Evolutionary conservation across 2,797 vertebrate genomes (phyloP), one percentile per base, ranked within the genome.

Genomic region (Kryptolebias ocellatus): DNA sequence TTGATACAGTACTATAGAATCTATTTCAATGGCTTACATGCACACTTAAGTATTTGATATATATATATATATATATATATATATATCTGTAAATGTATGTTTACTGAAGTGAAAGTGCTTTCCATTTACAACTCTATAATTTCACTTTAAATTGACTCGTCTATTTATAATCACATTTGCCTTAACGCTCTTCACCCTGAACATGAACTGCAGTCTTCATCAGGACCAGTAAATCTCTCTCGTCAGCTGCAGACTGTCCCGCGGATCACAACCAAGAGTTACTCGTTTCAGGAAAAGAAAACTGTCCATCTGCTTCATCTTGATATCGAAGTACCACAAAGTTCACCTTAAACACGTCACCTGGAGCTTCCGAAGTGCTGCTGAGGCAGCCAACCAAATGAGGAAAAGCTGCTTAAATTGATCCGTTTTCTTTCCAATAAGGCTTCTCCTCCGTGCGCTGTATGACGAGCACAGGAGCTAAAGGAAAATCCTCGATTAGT

Each of bases 21-120:
- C 76, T 67, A 71, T 65, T 76, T 84, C 53, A 81, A 81, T 79
- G 79, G 72, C 78, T 79, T 66, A 81, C 82, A 85, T 88, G 84
- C 84, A 89, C 83, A 82, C 20, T 73, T 59, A 81, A 73, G 59
- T 78, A 69, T 79, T 47, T 68, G 76, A 31, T 70, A 1, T 4
- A 77, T 62, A 78, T 81, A 77, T 78, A 76, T 71, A 46, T 29
- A 1, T 42, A 18, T 42, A 24, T 46, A 16, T 45, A 18, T 50
- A 16, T 37, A 8, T 20, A 51, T 51, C 62, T 72, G 34, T 80
- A 75, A 80, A 85, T 82, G 63, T 74, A 60, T 64, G 60, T 72
- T 79, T 64, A 71, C 44, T 62, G 24, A 83, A 65, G 67, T 77
- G 42, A 86, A 85, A 83, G 84, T 86, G 77, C 85, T 78, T 77